Conservation (phyloP, 2,113 vertebrate species). For the Notarius lentiginosus region DNA sequence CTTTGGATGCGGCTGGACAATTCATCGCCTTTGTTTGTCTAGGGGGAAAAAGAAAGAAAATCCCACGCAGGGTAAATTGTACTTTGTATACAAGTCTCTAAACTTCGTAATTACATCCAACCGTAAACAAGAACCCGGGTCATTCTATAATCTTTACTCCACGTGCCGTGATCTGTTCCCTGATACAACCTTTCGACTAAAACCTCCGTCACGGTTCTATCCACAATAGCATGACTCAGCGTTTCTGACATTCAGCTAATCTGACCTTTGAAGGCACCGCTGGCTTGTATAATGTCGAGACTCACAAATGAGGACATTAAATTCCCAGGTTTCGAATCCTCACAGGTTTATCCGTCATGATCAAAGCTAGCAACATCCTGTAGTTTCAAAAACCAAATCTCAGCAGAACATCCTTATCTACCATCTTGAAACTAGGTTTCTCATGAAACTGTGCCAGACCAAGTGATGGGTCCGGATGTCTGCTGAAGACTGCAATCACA, state of each 20-base stretch:
- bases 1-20: conserved; percentile 88
- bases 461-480: neutral
- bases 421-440: conserved; percentile 11
- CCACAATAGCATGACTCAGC: neutral
- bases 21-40: conserved; percentile 90
- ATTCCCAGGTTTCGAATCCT: neutral
- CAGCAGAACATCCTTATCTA: conserved; percentile 29
- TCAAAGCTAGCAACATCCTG: conserved; percentile 16
- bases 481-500: conserved; percentile 4
- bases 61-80: neutral
- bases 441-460: neutral
- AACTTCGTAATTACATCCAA: neutral
- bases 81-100: neutral
- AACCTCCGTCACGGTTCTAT: neutral
- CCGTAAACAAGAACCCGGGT: neutral
- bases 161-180: neutral
- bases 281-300: neutral
- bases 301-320: neutral
- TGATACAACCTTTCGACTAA: neutral
- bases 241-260: conserved; percentile 13
- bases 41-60: conserved; percentile 52
- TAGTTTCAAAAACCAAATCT: conserved; percentile 18
- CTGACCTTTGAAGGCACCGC: conserved; percentile 33
- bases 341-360: neutral
- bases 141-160: neutral